Evolutionary conservation across 2,888 invertebrate species (phyloP), one percentile per base, ranked within the genome.

Genomic region (Catotricha subobsoleta): DNA sequence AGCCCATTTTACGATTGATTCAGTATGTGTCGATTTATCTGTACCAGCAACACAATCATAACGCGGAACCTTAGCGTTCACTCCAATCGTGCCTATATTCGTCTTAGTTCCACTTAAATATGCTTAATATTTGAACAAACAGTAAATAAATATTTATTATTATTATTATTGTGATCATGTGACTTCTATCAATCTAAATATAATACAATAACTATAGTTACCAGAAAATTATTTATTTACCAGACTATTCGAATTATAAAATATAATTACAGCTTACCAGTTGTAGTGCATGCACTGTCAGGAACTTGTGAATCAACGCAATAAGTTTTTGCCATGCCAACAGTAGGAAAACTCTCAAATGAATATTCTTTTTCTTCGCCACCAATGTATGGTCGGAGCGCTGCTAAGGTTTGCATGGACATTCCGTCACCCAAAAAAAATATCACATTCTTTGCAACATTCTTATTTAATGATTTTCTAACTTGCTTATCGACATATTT

Each of bases 341-440:
- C 71, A 50, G 71, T 71, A 0, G 83, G 81, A 50, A 86, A 84
- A 2, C 68, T 64, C 49, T 87, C 87, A 51, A 84, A 86, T 40
- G 72, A 70, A 1, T 87, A 64, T 25, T 67, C 62, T 18, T 71
- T 59, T 49, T 81, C 80, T 57, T 84, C 86, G 1, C 83, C 84
- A 1, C 83, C 86, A 10, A 77, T 62, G 50, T 78, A 74, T 1
- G 74, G 74, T 47, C 88, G 68, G 0, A 83, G 72, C 0, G 86
- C 83, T 0, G 81, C 74, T 16, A 83, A 60, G 0, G 88, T 88
- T 0, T 83, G 69, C 39, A 86, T 67, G 19, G 84, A 82, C 86
- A 90, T 84, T 2, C 88, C 88, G 54, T 90, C 88, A 1, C 87
- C 88, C 15, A 90, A 64, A 53, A 87, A 86, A 43, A 87, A 55